Conservation (phyloP, 2,888 invertebrate species). For the Mesorhabditis belari region DNA sequence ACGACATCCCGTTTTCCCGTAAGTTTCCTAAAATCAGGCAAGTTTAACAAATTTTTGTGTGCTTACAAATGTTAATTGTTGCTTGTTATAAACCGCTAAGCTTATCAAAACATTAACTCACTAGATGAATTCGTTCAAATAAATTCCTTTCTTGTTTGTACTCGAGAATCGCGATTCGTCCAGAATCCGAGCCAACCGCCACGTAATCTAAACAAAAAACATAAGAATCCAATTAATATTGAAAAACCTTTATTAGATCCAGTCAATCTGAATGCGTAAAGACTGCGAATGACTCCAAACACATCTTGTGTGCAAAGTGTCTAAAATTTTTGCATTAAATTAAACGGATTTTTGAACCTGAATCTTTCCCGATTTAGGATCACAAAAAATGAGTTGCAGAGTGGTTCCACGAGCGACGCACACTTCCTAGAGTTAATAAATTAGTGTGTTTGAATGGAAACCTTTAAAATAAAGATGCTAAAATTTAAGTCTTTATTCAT, state of each 20-base stretch:
- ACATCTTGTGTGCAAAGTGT: conserved; percentile 32
- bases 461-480: neutral
- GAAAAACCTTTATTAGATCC: conserved; percentile 93
- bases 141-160: conserved; percentile 85
- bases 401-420: conserved; percentile 89
- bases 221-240: neutral
- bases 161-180: conserved; percentile 91
- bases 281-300: conserved; percentile 88
- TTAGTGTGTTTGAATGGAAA: neutral
- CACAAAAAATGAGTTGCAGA: conserved; percentile 83
- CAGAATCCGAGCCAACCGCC: conserved; percentile 94
- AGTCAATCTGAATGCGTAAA: conserved; percentile 91
- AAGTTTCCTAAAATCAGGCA: conserved; percentile 69
- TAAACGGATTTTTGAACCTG: conserved; percentile 63
- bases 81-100: too few relatives aligned
- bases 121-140: conserved; percentile 82
- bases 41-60: neutral
- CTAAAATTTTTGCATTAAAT: conserved; percentile 2
- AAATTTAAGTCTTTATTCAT: too few relatives aligned
- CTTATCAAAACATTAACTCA: neutral
- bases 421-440: conserved; percentile 66
- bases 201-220: conserved; percentile 74
- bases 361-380: conserved; percentile 93
- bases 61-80: neutral
- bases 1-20: conserved; percentile 95